These are phyloP conservation scores for Cetonia aurata DNA, from an alignment of 2,888 invertebrate species.

Conservation along the genomic window DNA sequence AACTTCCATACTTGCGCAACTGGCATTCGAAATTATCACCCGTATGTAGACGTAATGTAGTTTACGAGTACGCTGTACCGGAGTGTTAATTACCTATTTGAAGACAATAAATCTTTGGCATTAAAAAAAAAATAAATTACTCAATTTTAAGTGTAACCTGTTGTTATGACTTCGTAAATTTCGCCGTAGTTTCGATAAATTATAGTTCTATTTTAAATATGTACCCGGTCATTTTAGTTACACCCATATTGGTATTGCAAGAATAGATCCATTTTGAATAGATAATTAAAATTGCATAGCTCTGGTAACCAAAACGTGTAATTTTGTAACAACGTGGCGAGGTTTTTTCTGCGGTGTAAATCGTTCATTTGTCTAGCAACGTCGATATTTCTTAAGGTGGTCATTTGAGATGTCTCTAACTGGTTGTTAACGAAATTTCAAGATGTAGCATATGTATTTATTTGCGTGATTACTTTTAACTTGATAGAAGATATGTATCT, in stretches of 20 bases:
- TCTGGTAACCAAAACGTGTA: constrained; percentile 12
- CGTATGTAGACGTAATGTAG: background rate
- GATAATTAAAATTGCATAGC: constrained; percentile 30
- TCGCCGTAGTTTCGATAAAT: constrained; percentile 28
- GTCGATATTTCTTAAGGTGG: too few species aligned
- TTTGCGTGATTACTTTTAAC: too few species aligned
- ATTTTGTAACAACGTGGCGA: constrained; percentile 18
- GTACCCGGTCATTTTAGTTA: constrained; percentile 11
- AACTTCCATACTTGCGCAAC: constrained; percentile 22
- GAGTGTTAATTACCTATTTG: constrained; percentile 25
- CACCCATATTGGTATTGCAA: constrained; percentile 33
- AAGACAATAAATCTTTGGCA: constrained; percentile 33
- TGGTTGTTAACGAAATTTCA: too few species aligned
- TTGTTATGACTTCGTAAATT: constrained; percentile 36
- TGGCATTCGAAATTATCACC: constrained; percentile 11
- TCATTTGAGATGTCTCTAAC: too few species aligned
- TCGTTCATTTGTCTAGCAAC: background rate
- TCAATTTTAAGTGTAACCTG: constrained; percentile 30
- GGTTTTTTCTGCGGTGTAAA: background rate
- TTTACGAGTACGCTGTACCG: background rate
- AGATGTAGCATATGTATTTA: too few species aligned
- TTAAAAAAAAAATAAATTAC: constrained; percentile 31
- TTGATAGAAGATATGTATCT: too few species aligned
- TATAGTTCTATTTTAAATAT: constrained; percentile 28
- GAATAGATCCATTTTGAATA: constrained; percentile 28